Evolutionary conservation across 2,888 invertebrate genomes (phyloP).

Genomic region (Phengaris alcon): DNA sequence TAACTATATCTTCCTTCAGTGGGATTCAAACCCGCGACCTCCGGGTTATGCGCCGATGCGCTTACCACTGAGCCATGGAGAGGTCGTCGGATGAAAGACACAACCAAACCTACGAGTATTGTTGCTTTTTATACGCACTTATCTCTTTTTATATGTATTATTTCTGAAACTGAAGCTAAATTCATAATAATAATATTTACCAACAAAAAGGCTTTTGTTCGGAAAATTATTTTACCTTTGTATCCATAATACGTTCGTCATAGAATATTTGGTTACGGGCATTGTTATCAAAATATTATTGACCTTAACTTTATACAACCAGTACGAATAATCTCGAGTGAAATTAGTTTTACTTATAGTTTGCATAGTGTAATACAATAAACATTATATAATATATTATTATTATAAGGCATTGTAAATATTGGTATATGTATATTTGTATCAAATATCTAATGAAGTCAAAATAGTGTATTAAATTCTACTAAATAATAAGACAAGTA

Average conservation of each 20-base stretch:
- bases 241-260: neutral
- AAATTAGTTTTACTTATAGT: neutral
- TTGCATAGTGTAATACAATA: neutral
- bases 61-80: no score
- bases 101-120: no score
- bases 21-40: no score
- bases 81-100: neutral
- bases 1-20: no score
- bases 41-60: no score
- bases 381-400: neutral
- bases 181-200: neutral
- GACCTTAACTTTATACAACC: neutral
- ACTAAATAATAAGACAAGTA: neutral
- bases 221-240: neutral
- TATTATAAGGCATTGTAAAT: neutral
- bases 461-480: neutral
- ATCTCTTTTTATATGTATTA: no score
- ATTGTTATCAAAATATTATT: no score
- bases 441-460: neutral
- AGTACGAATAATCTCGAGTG: neutral
- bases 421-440: neutral
- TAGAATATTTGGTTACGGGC: neutral
- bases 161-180: neutral
- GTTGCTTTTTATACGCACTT: no score
- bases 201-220: neutral